Conservation (phyloP, 2,797 vertebrate species). For the Poeciliopsis turneri region DNA sequence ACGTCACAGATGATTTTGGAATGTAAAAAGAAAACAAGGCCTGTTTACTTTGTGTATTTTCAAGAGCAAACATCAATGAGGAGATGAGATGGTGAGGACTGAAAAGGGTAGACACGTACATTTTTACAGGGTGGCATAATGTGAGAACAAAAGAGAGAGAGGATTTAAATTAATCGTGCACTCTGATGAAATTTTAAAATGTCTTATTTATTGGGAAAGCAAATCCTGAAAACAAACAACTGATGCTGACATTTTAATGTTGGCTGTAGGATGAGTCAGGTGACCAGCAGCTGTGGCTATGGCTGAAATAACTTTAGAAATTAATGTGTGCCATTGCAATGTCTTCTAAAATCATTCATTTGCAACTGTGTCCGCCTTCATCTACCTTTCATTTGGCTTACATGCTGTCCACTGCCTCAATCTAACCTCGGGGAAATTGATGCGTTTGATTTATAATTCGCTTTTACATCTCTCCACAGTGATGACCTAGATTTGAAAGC, state of each 20-base stretch:
- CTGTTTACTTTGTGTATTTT: slow-evolving; percentile 45
- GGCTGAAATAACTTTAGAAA: background rate
- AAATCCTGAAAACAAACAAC: background rate
- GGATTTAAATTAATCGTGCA: slow-evolving; percentile 9
- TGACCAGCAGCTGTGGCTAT: background rate
- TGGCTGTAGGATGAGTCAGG: background rate
- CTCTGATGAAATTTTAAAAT: background rate
- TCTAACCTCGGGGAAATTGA: slow-evolving; percentile 62
- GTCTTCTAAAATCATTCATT: slow-evolving; percentile 6
- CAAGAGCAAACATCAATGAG: slow-evolving; percentile 13
- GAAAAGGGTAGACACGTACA: slow-evolving; percentile 13
- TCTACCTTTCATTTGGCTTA: slow-evolving; percentile 16
- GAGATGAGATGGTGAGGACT: slow-evolving; percentile 9
- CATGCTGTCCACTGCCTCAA: slow-evolving; percentile 26
- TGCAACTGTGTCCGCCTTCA: background rate
- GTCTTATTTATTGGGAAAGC: background rate
- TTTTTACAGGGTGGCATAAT: slow-evolving; percentile 34
- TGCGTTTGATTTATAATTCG: slow-evolving; percentile 80
- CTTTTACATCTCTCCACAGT: slow-evolving; percentile 72
- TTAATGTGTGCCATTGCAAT: background rate
- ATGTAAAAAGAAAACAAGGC: slow-evolving; percentile 5
- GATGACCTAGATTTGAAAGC: slow-evolving; percentile 77
- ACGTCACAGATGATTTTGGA: slow-evolving; percentile 60
- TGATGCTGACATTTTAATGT: background rate
- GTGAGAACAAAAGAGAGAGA: slow-evolving; percentile 1